Percentiles rank a stretch among this genome's conserved stretches.
Conservation (phyloP, 2,888 invertebrate genomes). For the Leucoptera coffeella region DNA sequence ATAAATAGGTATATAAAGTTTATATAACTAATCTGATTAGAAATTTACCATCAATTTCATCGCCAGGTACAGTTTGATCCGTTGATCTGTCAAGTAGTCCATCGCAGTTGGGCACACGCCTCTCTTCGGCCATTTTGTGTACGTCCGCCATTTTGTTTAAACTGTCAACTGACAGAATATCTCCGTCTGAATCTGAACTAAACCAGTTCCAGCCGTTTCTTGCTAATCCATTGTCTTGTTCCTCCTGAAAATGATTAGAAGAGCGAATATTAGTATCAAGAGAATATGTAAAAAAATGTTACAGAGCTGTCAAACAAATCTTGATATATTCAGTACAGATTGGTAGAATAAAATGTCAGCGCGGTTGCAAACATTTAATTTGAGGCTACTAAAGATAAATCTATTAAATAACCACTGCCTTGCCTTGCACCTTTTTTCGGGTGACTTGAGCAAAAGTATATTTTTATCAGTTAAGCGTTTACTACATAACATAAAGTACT, state of each 20-base stretch:
- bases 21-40: background rate
- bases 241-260: slow-evolving; percentile 31
- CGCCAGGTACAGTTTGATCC: slow-evolving; percentile 33
- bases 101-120: slow-evolving; percentile 24
- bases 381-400: no score
- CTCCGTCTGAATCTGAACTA: slow-evolving; percentile 58
- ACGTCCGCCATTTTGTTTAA: slow-evolving; percentile 12
- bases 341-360: no score
- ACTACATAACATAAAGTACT: no score
- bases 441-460: no score
- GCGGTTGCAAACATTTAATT: no score
- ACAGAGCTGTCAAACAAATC: background rate
- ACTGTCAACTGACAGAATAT: slow-evolving; percentile 9
- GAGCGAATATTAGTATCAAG: no score
- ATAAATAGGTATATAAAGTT: no score
- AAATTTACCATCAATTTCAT: slow-evolving; percentile 26
- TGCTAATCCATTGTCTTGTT: slow-evolving; percentile 37
- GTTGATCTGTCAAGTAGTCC: slow-evolving; percentile 13
- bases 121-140: slow-evolving; percentile 27
- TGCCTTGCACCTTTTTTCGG: no score
- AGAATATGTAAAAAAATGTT: no score
- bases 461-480: no score
- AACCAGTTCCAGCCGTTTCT: slow-evolving; percentile 47
- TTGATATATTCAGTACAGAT: background rate
- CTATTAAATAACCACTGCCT: no score